phyloP scores from a whole-genome alignment of 2,888 invertebrate genomes.

The Aromia moschata region DNA sequence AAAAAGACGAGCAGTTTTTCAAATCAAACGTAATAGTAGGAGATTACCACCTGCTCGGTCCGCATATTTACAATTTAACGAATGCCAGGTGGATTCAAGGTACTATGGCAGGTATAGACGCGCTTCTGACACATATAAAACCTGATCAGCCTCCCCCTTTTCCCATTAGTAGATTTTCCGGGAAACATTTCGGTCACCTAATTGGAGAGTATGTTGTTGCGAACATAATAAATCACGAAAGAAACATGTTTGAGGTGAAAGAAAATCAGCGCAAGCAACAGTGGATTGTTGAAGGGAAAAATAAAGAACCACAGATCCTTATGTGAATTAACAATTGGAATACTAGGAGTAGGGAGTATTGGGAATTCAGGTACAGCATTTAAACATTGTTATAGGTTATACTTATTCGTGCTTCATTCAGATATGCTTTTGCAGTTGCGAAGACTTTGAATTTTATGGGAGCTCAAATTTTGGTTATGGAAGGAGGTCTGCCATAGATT shows the following conservation, averaged over 20 bases:
- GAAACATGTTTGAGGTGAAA: constrained; percentile 56
- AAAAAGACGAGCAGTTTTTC: constrained; percentile 45
- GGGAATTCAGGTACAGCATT: constrained; percentile 62
- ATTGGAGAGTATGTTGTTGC: constrained; percentile 66
- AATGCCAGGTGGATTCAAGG: constrained; percentile 63
- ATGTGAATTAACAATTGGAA: constrained; percentile 64
- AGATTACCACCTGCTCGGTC: constrained; percentile 60
- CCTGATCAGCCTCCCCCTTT: constrained; percentile 47
- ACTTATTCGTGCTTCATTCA: constrained; percentile 16
- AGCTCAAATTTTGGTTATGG: constrained; percentile 55
- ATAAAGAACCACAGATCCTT: constrained; percentile 60
- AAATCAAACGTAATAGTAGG: constrained; percentile 60
- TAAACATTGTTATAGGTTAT: constrained; percentile 9
- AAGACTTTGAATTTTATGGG: constrained; percentile 62
- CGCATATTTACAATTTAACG: constrained; percentile 57
- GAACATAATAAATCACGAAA: constrained; percentile 64
- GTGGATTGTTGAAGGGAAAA: constrained; percentile 58
- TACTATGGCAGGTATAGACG: constrained; percentile 64
- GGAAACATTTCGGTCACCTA: constrained; percentile 61
- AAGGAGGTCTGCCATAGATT: constrained; percentile 35
- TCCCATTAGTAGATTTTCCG: constrained; percentile 61
- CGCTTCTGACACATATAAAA: constrained; percentile 48
- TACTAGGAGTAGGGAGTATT: constrained; percentile 67
- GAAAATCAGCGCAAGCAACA: constrained; percentile 42
- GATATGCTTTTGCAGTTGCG: constrained; percentile 59